Percentiles rank a stretch among this genome's conserved stretches.
These are phyloP conservation scores for Macaria notata DNA, from an alignment of 2,888 invertebrate species.

Conservation along the genomic window DNA sequence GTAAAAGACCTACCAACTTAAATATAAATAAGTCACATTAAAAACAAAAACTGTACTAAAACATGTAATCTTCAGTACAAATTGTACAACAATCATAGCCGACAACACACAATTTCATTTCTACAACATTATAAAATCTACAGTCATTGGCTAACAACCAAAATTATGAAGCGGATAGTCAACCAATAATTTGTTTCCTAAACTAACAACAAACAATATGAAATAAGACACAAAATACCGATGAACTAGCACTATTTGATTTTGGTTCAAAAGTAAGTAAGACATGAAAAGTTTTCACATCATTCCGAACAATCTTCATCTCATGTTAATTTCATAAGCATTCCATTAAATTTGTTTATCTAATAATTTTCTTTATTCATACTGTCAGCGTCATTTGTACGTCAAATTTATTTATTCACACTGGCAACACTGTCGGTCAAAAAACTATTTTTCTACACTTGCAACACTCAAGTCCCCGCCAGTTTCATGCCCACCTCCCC, in stretches of 20 bases:
- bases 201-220: too few relatives aligned
- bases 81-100: not conserved
- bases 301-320: not conserved
- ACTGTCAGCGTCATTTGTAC: not conserved
- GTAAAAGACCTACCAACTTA: too few relatives aligned
- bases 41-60: too few relatives aligned
- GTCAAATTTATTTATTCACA: not conserved
- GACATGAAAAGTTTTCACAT: not conserved
- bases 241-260: too few relatives aligned
- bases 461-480: constrained; percentile 47
- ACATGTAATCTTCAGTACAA: not conserved
- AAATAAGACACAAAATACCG: too few relatives aligned
- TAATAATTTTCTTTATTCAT: too few relatives aligned
- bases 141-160: not conserved
- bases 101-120: constrained; percentile 3
- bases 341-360: too few relatives aligned
- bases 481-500: constrained; percentile 71
- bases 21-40: too few relatives aligned
- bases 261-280: too few relatives aligned
- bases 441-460: not conserved
- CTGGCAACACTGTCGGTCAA: not conserved
- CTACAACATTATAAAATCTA: not conserved
- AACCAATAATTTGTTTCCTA: too few relatives aligned
- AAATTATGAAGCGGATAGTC: too few relatives aligned
- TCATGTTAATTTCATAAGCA: too few relatives aligned